These are phyloP conservation scores for Cercopithecus petaurista DNA, from an alignment of 2,797 vertebrate genomes.

Conservation along the genomic window DNA sequence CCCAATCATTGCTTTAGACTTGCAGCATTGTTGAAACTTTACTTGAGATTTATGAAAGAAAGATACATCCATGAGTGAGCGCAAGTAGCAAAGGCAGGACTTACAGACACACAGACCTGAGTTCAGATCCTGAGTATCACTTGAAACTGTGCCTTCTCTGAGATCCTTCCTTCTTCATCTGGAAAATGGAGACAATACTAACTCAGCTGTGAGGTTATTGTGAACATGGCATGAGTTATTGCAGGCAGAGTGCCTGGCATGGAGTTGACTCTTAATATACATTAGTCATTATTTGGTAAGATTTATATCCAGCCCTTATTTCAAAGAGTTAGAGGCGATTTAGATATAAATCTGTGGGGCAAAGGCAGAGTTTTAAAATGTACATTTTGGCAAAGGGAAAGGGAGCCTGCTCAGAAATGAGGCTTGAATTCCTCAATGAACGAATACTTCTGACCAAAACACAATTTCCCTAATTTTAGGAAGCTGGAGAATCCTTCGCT, in stretches of 20 bases:
- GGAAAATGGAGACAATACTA: not conserved
- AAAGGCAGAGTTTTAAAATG: slow-evolving; percentile 20
- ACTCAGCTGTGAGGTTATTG: not conserved
- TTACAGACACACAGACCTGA: not conserved
- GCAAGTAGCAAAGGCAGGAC: not conserved
- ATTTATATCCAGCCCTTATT: not conserved
- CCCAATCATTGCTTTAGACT: not conserved
- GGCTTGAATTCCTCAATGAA: not conserved
- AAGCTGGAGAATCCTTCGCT: not conserved
- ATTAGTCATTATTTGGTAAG: not conserved
- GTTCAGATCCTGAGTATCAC: not conserved
- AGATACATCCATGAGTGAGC: not conserved
- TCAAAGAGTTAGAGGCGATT: slow-evolving; percentile 1
- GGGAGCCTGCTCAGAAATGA: not conserved
- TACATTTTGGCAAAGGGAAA: not conserved
- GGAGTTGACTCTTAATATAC: not conserved
- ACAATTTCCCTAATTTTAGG: slow-evolving; percentile 22
- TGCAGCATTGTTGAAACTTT: not conserved
- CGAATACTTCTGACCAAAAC: not conserved
- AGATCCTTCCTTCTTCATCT: not conserved
- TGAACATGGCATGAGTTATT: not conserved
- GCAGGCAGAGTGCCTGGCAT: not conserved
- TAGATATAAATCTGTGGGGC: not conserved
- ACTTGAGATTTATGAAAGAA: not conserved
- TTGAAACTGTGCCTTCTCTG: not conserved